Conservation (phyloP, 2,113 vertebrate genomes). For the Silurus meridionalis region DNA sequence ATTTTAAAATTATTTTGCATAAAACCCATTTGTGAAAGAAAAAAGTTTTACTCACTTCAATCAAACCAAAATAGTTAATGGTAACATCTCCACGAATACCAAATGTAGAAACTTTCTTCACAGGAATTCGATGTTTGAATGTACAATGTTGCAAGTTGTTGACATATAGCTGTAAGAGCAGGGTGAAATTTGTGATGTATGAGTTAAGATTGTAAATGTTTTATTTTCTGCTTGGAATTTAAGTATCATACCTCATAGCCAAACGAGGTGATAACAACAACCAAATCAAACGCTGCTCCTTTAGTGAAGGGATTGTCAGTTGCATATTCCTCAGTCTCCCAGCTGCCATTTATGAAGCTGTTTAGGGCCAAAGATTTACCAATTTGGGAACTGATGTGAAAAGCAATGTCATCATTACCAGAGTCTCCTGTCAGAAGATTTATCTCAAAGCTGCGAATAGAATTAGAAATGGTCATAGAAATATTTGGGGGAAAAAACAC, state of each 20-base stretch:
- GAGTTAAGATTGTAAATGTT: background rate
- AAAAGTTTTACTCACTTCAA: slow-evolving; percentile 18
- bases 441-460: slow-evolving; percentile 9
- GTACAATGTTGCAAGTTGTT: slow-evolving; percentile 12
- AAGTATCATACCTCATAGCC: slow-evolving; percentile 15
- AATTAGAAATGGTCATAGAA: background rate
- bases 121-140: slow-evolving; percentile 22
- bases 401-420: background rate
- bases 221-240: background rate
- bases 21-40: background rate
- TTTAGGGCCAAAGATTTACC: background rate
- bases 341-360: background rate
- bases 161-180: background rate
- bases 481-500: background rate
- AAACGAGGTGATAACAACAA: background rate
- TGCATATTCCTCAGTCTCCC: background rate
- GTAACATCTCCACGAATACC: slow-evolving; percentile 6
- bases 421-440: slow-evolving; percentile 16
- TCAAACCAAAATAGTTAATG: background rate
- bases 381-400: background rate
- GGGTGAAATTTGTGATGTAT: background rate
- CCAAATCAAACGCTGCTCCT: slow-evolving; percentile 5
- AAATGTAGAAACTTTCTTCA: slow-evolving; percentile 21
- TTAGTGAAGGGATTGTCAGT: slow-evolving; percentile 15
- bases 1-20: background rate